Evolutionary conservation across 2,113 vertebrate species (phyloP).

Genomic region (Scalopus aquaticus): DNA sequence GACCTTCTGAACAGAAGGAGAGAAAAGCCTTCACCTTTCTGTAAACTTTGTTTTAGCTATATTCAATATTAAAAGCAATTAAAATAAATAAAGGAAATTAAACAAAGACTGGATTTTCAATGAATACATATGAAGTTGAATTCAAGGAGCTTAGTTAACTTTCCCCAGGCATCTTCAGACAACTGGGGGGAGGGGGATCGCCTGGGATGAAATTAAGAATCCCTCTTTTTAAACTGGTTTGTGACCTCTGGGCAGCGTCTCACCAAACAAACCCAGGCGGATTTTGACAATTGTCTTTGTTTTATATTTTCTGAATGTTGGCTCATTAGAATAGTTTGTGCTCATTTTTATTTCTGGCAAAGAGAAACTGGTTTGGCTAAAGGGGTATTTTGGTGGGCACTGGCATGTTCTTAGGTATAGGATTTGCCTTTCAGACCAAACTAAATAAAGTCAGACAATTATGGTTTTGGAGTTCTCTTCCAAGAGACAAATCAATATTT

Average conservation of each 20-base stretch:
- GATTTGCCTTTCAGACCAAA: conserved; percentile 67
- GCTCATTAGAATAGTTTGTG: conserved; percentile 44
- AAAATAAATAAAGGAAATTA: conserved; percentile 18
- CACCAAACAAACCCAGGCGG: background rate
- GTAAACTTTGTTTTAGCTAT: background rate
- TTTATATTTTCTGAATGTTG: conserved; percentile 28
- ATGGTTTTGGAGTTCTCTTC: conserved; percentile 62
- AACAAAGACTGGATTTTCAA: background rate
- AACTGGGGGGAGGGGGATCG: background rate
- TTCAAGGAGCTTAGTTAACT: background rate
- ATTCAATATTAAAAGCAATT: background rate
- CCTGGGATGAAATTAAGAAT: background rate
- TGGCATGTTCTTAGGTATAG: conserved; percentile 49
- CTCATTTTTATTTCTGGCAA: conserved; percentile 65
- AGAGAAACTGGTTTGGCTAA: conserved; percentile 59
- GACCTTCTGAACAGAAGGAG: background rate
- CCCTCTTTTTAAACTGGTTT: background rate
- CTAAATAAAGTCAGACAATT: conserved; percentile 66
- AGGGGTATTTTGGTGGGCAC: conserved; percentile 53
- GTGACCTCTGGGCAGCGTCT: background rate
- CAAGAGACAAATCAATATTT: conserved; percentile 70
- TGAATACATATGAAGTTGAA: background rate
- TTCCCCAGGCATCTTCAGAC: background rate
- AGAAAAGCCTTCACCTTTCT: background rate
- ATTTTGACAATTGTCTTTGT: conserved; percentile 55